Conservation (phyloP, 2,113 vertebrate species). For the Pterocles gutturalis region DNA sequence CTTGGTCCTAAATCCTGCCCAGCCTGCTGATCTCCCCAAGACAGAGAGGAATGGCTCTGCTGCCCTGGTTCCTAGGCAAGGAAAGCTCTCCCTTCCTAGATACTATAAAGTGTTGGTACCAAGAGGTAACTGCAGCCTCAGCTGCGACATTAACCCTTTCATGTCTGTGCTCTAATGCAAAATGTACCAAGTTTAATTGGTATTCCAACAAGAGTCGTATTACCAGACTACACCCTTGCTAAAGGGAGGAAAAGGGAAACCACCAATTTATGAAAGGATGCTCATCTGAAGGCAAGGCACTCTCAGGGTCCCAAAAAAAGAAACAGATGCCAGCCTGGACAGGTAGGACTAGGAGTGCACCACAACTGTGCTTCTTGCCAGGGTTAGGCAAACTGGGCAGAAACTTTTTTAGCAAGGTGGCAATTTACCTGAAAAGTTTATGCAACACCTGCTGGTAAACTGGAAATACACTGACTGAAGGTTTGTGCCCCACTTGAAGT, state of each 20-base stretch:
- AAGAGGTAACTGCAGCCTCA: neutral
- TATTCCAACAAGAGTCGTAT: neutral
- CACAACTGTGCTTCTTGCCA: neutral
- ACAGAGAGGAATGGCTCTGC: neutral
- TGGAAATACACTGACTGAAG: neutral
- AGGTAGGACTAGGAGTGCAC: neutral
- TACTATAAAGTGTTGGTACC: neutral
- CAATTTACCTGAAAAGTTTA: neutral
- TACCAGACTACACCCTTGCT: neutral
- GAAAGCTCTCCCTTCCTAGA: neutral
- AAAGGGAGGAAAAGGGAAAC: neutral
- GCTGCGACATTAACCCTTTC: neutral
- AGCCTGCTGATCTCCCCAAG: neutral
- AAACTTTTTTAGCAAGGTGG: neutral
- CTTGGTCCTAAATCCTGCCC: neutral
- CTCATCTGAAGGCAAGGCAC: neutral
- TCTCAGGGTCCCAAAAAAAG: neutral
- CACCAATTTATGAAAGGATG: neutral
- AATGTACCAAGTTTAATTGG: neutral
- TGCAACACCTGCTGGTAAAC: neutral
- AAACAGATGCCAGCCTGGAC: neutral
- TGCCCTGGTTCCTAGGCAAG: neutral
- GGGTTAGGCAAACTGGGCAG: neutral
- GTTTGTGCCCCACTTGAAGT: neutral
- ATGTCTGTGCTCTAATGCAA: neutral